phyloP scores from a whole-genome alignment of 2,113 vertebrate genomes.

The Atlantisia rogersi region DNA sequence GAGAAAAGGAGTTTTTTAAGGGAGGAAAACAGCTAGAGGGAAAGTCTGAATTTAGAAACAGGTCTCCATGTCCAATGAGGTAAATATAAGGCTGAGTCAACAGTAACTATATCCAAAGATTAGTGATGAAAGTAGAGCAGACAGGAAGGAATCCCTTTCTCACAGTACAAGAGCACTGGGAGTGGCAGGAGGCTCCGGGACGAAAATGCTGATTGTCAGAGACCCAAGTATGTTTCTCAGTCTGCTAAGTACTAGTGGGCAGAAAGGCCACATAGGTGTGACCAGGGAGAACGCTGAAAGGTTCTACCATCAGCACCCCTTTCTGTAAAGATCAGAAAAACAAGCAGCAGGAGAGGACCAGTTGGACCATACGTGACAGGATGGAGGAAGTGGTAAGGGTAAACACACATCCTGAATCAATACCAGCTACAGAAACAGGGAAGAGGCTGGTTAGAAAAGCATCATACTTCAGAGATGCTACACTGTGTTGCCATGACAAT shows the following conservation, averaged over 20 bases:
- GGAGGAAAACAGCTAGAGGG: slow-evolving; percentile 21
- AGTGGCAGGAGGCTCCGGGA: background rate
- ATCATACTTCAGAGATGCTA: background rate
- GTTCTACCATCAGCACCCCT: background rate
- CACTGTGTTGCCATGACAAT: background rate
- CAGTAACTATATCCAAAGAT: slow-evolving; percentile 28
- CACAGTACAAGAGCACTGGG: background rate
- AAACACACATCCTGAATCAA: background rate
- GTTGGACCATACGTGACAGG: background rate
- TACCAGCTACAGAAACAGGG: background rate
- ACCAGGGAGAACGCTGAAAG: background rate
- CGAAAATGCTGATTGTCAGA: background rate
- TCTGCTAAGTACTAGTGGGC: background rate
- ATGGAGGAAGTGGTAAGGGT: background rate
- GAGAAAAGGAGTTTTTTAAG: background rate
- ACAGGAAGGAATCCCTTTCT: background rate
- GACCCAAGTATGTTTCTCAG: background rate
- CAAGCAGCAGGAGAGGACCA: background rate
- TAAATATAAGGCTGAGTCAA: slow-evolving; percentile 34
- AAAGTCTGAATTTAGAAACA: slow-evolving; percentile 38
- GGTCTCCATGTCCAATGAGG: background rate
- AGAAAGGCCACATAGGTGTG: background rate
- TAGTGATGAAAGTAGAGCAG: slow-evolving; percentile 5
- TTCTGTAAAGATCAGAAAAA: background rate
- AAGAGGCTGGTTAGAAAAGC: background rate